These are phyloP conservation scores for Gorsachius goisagi DNA, from an alignment of 2,113 vertebrate species.

Conservation along the genomic window DNA sequence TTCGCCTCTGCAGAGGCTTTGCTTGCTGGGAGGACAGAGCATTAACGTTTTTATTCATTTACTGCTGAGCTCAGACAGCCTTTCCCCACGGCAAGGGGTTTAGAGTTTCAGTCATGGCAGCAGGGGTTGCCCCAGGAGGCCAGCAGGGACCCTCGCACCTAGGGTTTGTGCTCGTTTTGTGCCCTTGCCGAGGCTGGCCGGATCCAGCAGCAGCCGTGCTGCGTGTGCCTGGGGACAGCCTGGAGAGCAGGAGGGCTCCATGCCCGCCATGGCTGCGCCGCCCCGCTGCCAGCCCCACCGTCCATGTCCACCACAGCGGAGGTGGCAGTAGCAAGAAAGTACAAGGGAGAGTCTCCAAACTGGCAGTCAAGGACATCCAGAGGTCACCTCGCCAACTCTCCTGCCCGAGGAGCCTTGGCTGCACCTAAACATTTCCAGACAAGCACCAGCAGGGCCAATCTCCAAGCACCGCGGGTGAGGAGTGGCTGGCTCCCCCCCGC, in stretches of 20 bases:
- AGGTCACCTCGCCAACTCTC: background rate
- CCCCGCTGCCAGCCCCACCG: background rate
- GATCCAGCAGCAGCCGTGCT: background rate
- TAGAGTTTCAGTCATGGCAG: background rate
- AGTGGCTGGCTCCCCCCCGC: background rate
- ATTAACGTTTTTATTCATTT: background rate
- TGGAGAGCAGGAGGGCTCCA: background rate
- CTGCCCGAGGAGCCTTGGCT: background rate
- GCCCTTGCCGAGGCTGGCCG: background rate
- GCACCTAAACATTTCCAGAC: background rate
- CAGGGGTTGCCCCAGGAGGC: background rate
- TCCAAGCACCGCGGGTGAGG: background rate
- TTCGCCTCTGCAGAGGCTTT: background rate
- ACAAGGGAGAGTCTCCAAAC: background rate
- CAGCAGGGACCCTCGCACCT: fast-evolving
- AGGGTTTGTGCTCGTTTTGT: background rate
- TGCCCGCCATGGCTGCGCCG: fast-evolving
- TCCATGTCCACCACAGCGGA: fast-evolving
- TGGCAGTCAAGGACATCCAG: background rate
- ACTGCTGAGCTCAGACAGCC: background rate
- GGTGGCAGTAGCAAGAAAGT: background rate
- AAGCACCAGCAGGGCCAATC: background rate
- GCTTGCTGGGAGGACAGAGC: background rate
- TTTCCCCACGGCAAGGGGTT: background rate
- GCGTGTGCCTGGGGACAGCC: background rate